These are phyloP conservation scores for Typhlichthys eigenmanni DNA, from an alignment of 2,797 vertebrate genomes.

Conservation along the genomic window DNA sequence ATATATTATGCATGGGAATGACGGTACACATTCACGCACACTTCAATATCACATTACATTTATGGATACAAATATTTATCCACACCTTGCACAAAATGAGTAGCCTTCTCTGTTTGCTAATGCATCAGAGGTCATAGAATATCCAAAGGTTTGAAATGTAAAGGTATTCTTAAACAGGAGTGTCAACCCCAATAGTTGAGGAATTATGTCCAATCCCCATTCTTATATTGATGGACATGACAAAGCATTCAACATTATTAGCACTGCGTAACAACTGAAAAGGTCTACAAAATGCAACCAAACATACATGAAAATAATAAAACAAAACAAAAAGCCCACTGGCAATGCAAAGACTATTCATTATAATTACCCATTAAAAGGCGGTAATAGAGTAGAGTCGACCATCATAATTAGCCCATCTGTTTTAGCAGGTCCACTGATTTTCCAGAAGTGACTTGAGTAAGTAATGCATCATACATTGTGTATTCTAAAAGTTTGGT, in stretches of 20 bases:
- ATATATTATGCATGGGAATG: conserved; percentile 24
- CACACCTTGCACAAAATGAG: conserved; percentile 28
- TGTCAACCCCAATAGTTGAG: too few relatives aligned
- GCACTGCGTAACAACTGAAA: conserved; percentile 4
- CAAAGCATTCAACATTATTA: background rate
- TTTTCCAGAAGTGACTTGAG: background rate
- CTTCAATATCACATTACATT: conserved; percentile 25
- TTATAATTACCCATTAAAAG: conserved; percentile 1
- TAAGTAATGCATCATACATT: background rate
- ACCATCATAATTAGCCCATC: background rate
- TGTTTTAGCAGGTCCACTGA: background rate
- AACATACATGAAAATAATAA: conserved; percentile 9
- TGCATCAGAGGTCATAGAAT: conserved; percentile 11
- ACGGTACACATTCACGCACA: conserved; percentile 16
- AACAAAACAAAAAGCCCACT: conserved; percentile 14
- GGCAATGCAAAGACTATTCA: conserved; percentile 3
- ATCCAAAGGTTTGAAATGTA: too few relatives aligned
- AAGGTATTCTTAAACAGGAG: too few relatives aligned
- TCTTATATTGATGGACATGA: conserved; percentile 4
- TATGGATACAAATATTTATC: conserved; percentile 10
- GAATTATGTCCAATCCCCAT: background rate
- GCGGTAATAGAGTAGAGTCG: conserved; percentile 1
- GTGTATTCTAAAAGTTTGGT: conserved; percentile 3
- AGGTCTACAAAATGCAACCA: conserved; percentile 8
- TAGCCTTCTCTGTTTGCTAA: conserved; percentile 33